phyloP scores from a whole-genome alignment of 2,888 invertebrate genomes.

The Apamea crenata region DNA sequence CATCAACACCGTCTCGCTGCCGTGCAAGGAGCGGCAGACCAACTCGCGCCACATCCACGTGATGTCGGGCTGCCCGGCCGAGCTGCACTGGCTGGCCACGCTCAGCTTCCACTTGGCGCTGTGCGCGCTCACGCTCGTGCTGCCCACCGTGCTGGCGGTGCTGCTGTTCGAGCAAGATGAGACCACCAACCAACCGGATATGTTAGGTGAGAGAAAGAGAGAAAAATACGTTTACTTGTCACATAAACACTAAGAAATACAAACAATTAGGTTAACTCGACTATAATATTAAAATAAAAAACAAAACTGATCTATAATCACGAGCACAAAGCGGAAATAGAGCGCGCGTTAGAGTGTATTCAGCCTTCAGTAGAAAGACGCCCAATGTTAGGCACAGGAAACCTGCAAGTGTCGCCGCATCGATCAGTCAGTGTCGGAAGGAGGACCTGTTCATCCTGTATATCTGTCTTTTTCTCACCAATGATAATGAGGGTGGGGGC shows the following conservation, averaged over 20 bases:
- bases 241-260: background rate
- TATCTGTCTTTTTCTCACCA: background rate
- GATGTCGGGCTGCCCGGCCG: conserved; percentile 91
- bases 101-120: conserved; percentile 90
- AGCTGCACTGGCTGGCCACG: conserved; percentile 91
- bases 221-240: background rate
- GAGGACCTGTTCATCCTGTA: too few relatives aligned
- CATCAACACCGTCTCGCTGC: conserved; percentile 90
- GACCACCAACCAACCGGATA: conserved; percentile 71
- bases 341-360: background rate
- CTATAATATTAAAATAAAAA: too few relatives aligned
- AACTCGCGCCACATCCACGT: conserved; percentile 92
- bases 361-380: background rate
- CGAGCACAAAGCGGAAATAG: background rate
- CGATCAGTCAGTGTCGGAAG: background rate
- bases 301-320: too few relatives aligned
- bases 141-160: conserved; percentile 68
- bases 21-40: conserved; percentile 91
- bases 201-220: conserved; percentile 72
- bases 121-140: conserved; percentile 66
- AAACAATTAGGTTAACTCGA: background rate
- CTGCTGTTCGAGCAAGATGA: conserved; percentile 68
- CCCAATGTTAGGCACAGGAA: too few relatives aligned
- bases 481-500: background rate
- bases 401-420: background rate